Percentiles rank a stretch among this genome's conserved stretches.
Evolutionary conservation across 2,888 invertebrate genomes (phyloP).

Genomic region (Mythimna vitellina): DNA sequence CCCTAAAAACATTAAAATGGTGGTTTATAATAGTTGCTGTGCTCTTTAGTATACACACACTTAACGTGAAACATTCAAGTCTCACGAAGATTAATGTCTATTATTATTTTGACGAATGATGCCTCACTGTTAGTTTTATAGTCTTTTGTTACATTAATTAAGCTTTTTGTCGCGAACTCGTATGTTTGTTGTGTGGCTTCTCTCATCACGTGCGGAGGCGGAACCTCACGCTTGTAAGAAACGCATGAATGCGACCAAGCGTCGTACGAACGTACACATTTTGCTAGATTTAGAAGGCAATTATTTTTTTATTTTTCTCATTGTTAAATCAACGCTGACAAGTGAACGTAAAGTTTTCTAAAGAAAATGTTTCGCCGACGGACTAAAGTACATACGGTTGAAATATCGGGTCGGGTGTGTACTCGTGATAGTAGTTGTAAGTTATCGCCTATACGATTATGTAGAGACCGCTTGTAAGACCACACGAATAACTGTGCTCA

Average conservation of each 20-base stretch:
- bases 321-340: slow-evolving; percentile 1
- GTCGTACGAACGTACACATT: not conserved
- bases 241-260: slow-evolving; percentile 11
- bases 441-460: not conserved
- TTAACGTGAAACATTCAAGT: slow-evolving; percentile 10
- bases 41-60: slow-evolving; percentile 3
- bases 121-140: slow-evolving; percentile 26
- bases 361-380: not conserved
- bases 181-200: slow-evolving; percentile 5
- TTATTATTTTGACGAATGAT: slow-evolving; percentile 18
- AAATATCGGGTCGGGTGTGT: not conserved
- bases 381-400: not conserved
- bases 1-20: too few relatives aligned
- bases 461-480: not conserved
- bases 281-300: slow-evolving; percentile 11
- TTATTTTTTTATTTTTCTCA: slow-evolving; percentile 14
- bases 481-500: not conserved
- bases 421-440: not conserved
- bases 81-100: slow-evolving; percentile 28
- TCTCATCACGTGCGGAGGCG: not conserved
- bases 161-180: slow-evolving; percentile 40
- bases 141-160: slow-evolving; percentile 37
- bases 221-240: slow-evolving; percentile 13
- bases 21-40: not conserved
- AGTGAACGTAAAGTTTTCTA: not conserved